A percentile compares a stretch with the other conserved stretches of the same genome.
Evolutionary conservation across 1,140 invertebrate genomes (phyloP).

Genomic region (Drosophila arawakana): DNA sequence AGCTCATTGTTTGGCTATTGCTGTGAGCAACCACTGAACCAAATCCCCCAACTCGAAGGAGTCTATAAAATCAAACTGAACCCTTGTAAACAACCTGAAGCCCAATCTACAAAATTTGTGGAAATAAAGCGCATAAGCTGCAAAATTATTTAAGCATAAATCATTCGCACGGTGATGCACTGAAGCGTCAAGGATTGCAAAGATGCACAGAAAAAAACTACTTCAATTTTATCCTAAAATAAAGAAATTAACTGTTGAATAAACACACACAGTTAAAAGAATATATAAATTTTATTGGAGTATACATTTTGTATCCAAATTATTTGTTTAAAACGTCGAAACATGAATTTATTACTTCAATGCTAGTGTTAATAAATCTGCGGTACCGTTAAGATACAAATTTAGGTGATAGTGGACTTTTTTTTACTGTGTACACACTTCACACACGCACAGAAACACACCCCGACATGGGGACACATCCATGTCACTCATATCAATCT

Average conservation of each 20-base stretch:
- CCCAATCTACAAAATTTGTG: conserved; percentile 17
- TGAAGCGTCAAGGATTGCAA: conserved; percentile 49
- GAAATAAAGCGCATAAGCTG: conserved; percentile 30
- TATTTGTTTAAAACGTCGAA: too few species aligned
- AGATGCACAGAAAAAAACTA: background rate
- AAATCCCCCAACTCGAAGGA: background rate
- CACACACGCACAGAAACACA: conserved; percentile 19
- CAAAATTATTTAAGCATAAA: conserved; percentile 54
- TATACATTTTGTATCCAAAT: too few species aligned
- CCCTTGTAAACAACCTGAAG: conserved; percentile 11
- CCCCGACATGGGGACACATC: background rate
- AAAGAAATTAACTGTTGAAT: too few species aligned
- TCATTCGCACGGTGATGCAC: conserved; percentile 42
- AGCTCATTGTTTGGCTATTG: conserved; percentile 1
- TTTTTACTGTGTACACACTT: conserved; percentile 1
- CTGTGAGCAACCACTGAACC: background rate
- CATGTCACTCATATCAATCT: conserved; percentile 40
- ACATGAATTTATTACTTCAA: too few species aligned
- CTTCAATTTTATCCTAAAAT: too few species aligned
- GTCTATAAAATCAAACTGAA: conserved; percentile 23
- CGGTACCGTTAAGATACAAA: too few species aligned
- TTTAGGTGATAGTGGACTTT: too few species aligned
- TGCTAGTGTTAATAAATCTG: too few species aligned
- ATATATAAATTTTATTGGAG: too few species aligned
- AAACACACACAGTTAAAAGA: too few species aligned